A percentile compares a stretch with the other conserved stretches of the same genome.
Conservation (phyloP, 1,140 invertebrate genomes). For the Hylaeus volcanicus region DNA sequence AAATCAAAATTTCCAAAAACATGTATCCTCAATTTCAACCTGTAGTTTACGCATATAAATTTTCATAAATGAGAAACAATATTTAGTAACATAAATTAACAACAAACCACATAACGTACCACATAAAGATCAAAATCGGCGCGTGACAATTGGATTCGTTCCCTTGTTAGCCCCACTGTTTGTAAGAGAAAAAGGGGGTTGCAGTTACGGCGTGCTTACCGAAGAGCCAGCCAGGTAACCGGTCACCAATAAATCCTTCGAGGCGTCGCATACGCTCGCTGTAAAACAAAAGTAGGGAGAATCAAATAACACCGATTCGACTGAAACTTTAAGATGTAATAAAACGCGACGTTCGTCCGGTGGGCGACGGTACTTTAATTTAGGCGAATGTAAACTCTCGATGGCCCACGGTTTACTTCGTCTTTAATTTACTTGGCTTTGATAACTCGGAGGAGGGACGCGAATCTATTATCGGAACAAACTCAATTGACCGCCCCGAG, state of each 20-base stretch:
- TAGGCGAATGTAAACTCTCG: constrained; percentile 46
- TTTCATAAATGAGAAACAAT: too few relatives aligned
- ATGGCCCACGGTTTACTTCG: constrained; percentile 41
- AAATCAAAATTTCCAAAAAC: too few relatives aligned
- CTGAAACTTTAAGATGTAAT: constrained; percentile 32
- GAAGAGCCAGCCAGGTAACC: constrained; percentile 42
- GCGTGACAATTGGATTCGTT: too few relatives aligned
- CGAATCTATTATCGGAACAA: neutral
- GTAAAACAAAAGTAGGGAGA: constrained; percentile 24
- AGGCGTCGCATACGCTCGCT: constrained; percentile 16
- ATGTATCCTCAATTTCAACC: too few relatives aligned
- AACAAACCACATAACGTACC: too few relatives aligned
- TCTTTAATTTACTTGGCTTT: constrained; percentile 23
- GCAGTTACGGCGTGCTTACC: constrained; percentile 38
- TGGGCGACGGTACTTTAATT: constrained; percentile 17
- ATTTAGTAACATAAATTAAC: too few relatives aligned
- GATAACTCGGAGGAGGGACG: constrained; percentile 17
- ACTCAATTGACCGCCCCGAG: too few relatives aligned
- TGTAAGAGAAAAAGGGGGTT: constrained; percentile 37
- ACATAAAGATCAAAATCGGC: too few relatives aligned
- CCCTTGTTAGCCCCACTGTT: neutral
- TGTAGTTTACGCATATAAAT: too few relatives aligned
- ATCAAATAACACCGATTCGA: constrained; percentile 36
- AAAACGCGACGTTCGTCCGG: constrained; percentile 38
- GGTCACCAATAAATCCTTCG: constrained; percentile 57